phyloP scores from a whole-genome alignment of 2,113 vertebrate species.

The human region DNA sequence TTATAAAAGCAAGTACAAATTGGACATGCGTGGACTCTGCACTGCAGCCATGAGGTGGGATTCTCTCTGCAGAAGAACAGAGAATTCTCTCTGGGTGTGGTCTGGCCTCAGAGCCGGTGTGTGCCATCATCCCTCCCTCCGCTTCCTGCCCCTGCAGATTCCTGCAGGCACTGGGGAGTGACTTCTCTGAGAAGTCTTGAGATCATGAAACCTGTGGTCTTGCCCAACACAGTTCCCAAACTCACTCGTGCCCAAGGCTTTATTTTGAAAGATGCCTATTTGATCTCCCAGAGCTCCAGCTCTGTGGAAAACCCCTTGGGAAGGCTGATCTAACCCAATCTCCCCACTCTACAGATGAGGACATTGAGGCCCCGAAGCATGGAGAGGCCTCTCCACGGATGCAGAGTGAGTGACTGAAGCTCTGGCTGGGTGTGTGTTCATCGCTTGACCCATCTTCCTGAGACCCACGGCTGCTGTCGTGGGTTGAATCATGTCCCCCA shows the following conservation, averaged over 20 bases:
- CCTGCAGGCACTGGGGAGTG: too few species aligned
- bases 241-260: not conserved
- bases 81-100: too few species aligned
- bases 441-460: rapidly evolving
- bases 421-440: rapidly evolving
- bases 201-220: not conserved
- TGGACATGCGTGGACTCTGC: not conserved
- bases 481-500: not conserved
- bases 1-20: not conserved
- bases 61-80: not conserved
- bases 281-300: not conserved
- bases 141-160: too few species aligned
- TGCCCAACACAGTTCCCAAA: not conserved
- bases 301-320: not conserved
- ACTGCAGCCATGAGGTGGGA: not conserved
- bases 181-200: not conserved
- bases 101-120: too few species aligned
- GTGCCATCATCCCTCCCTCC: too few species aligned
- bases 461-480: not conserved
- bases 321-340: too few species aligned
- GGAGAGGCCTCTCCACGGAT: rapidly evolving
- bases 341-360: too few species aligned
- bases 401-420: not conserved
- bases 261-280: not conserved
- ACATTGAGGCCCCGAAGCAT: not conserved